Evolutionary conservation across 2,113 vertebrate genomes (phyloP).

Genomic region (Limnothrissa miodon): DNA sequence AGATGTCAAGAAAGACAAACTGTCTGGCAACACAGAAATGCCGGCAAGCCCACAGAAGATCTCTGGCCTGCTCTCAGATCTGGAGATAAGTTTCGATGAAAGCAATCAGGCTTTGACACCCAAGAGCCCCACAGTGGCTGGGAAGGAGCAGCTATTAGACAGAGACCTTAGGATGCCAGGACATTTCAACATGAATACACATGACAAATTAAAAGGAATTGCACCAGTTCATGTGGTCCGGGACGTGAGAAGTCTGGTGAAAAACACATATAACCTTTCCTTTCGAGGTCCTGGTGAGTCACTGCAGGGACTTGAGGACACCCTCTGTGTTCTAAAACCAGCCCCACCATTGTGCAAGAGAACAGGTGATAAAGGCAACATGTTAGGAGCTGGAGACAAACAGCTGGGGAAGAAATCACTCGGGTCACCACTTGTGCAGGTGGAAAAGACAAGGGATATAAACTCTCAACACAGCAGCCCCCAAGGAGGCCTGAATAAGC

Average conservation of each 20-base stretch:
- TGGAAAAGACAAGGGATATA: slow-evolving; percentile 24
- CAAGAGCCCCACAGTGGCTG: background rate
- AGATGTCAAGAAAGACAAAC: slow-evolving; percentile 36
- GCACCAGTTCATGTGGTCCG: slow-evolving; percentile 72
- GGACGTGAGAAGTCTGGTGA: slow-evolving; percentile 81
- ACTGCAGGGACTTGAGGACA: slow-evolving; percentile 30
- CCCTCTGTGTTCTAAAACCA: slow-evolving; percentile 38
- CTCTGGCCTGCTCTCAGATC: slow-evolving; percentile 27
- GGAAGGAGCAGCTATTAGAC: slow-evolving; percentile 24
- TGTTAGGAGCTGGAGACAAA: slow-evolving; percentile 22
- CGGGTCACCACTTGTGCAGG: slow-evolving; percentile 8
- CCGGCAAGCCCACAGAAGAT: slow-evolving; percentile 21
- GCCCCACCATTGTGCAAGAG: slow-evolving; percentile 33
- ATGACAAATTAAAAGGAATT: slow-evolving; percentile 43
- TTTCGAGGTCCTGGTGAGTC: slow-evolving; percentile 52
- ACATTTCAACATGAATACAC: slow-evolving; percentile 29
- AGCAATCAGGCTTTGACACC: background rate
- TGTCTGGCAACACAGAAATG: slow-evolving; percentile 41
- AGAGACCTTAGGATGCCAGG: slow-evolving; percentile 31
- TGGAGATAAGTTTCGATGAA: slow-evolving; percentile 22
- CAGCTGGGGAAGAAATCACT: slow-evolving; percentile 25
- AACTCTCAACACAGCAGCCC: slow-evolving; percentile 17
- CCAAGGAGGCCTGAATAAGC: slow-evolving; percentile 35
- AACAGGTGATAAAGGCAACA: slow-evolving; percentile 43
- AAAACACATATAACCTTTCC: slow-evolving; percentile 73